Evolutionary conservation across 2,888 invertebrate species (phyloP), one percentile per base, ranked within the genome.

Genomic region (Pilophorus perplexus): DNA sequence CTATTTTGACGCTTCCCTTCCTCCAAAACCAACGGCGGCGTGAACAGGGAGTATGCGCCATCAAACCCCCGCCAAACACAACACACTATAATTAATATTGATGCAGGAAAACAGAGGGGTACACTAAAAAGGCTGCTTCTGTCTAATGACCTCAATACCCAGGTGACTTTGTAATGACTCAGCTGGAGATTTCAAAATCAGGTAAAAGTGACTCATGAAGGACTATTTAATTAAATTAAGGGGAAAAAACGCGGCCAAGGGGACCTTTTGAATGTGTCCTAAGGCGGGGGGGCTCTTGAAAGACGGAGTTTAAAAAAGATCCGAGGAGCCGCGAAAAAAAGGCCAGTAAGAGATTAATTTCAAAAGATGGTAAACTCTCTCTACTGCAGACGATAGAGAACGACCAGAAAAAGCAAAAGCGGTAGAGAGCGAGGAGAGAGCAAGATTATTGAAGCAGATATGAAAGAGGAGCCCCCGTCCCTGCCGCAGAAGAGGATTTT

Each of bases 301-400:
- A 8, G 3, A 25, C 10, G 8, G 2, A 5, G 16, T 14, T 10
- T 12, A 4, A 28, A 28, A 28, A 52, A 28, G 28, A 52, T 18
- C 5, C 28, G n/a, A 10, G 28, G 28, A 52, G 28, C 52, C 16
- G 27, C 18, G 28, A 16, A 28, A 48, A 22, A 52, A 38, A 28
- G 59, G 23, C 6, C 27, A 25, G 42, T 23, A 25, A 59, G 59
- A 59, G 59, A 59, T 59, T 59, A 59, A 59, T 59, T 59, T 59
- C 59, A 40, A 59, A 52, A 59, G 59, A 59, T 59, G 59, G 59
- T 59, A 59, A 59, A 59, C 42, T 59, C 59, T 8, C 42, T 55
- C 55, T 22, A 18, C 55, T 55, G n/a, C 55, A 55, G 52, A 46
- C 52, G 28, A 52, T 52, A 52, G 27, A n/a, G n/a, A n/a, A n/a